Conservation (phyloP, 2,888 invertebrate genomes). For the Synanthedon myopaeformis region DNA sequence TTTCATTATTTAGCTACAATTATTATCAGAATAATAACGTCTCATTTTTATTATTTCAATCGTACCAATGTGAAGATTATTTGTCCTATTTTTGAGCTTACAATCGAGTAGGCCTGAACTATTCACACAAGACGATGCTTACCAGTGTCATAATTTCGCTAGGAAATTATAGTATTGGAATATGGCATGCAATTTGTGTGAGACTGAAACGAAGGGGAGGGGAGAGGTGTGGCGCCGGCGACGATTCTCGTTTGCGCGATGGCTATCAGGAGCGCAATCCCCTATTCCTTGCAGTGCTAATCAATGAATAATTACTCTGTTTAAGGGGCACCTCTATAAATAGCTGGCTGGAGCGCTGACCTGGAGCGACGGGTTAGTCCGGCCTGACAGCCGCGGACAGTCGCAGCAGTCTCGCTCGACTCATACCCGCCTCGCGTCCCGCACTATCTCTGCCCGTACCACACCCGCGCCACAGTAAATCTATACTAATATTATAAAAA, state of each 20-base stretch:
- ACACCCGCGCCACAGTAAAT: slow-evolving; percentile 9
- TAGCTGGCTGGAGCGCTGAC: slow-evolving; percentile 70
- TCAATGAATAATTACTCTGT: slow-evolving; percentile 72
- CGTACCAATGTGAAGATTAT: too few species aligned
- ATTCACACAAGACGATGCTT: too few species aligned
- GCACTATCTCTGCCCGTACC: slow-evolving; percentile 10
- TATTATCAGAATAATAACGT: too few species aligned
- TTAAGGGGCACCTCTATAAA: slow-evolving; percentile 71
- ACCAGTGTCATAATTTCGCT: too few species aligned
- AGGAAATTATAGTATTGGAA: neutral
- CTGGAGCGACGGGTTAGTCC: slow-evolving; percentile 70
- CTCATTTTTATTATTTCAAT: too few species aligned
- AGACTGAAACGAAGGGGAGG: slow-evolving; percentile 14
- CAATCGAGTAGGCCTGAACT: too few species aligned
- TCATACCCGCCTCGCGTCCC: slow-evolving; percentile 17
- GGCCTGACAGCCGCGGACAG: slow-evolving; percentile 64
- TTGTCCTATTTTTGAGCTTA: too few species aligned
- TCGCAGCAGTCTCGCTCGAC: slow-evolving; percentile 47
- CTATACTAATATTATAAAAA: too few species aligned
- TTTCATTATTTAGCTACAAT: too few species aligned
- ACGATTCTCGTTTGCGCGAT: slow-evolving; percentile 65
- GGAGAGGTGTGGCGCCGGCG: slow-evolving; percentile 49
- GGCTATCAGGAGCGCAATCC: slow-evolving; percentile 69
- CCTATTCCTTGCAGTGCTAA: slow-evolving; percentile 70
- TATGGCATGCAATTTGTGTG: slow-evolving; percentile 8